Evolutionary conservation across 2,797 vertebrate genomes (phyloP).

Genomic region (Holocentrus rufus): DNA sequence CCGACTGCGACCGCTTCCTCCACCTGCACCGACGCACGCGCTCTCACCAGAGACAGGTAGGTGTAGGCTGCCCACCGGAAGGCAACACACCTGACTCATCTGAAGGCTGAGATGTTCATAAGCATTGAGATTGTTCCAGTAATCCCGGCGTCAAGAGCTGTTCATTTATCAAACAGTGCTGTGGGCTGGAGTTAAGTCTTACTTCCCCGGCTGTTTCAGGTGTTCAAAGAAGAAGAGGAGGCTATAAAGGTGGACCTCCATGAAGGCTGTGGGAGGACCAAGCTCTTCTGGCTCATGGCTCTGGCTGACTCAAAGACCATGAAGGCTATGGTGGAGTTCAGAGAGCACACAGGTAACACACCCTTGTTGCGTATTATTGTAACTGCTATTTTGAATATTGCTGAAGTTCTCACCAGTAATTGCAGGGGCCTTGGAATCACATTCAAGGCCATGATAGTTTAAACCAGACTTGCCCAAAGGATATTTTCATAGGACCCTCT

Average conservation of each 20-base stretch:
- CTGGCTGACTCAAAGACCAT: conserved; percentile 99
- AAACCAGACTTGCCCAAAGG: too few species aligned
- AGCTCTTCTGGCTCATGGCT: conserved; percentile 99
- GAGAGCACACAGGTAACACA: conserved; percentile 95
- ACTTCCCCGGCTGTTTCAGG: conserved; percentile 77
- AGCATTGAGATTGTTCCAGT: not conserved
- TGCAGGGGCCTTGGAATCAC: too few species aligned
- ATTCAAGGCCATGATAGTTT: too few species aligned
- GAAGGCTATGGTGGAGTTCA: conserved; percentile 99
- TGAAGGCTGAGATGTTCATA: too few species aligned
- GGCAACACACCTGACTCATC: not conserved
- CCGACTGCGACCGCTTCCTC: conserved; percentile 98
- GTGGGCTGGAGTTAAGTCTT: not conserved
- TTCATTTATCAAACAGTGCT: not conserved
- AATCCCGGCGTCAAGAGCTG: not conserved
- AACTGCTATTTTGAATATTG: not conserved
- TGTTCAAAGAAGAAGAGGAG: conserved; percentile 99
- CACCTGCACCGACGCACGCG: conserved; percentile 97
- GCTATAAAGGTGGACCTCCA: conserved; percentile 99
- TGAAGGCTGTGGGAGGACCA: conserved; percentile 98
- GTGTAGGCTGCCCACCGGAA: not conserved
- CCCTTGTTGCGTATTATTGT: not conserved
- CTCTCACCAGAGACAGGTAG: conserved; percentile 97
- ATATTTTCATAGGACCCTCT: too few species aligned
- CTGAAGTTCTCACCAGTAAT: too few species aligned